Base-by-base conservation (phyloP, 2,113 vertebrate species). In the Antennarius striatus region DNA sequence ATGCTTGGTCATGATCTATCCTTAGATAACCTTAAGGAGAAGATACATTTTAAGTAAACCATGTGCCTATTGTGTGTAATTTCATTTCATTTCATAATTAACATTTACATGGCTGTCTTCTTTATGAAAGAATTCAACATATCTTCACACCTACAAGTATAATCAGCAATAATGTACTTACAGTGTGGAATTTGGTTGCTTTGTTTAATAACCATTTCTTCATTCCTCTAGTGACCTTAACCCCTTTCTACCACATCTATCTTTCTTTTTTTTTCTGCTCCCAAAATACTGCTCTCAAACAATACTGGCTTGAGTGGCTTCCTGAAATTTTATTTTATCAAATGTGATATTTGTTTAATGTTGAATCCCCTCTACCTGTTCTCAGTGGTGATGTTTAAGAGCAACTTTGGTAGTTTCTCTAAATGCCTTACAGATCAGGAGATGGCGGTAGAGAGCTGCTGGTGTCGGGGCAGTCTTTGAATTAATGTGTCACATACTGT, bases 391-490 rank as follows among this genome's bases (percentile, higher is more conserved):
- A 32, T 16, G 28, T 9, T 17, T 28, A 3, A 15, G 59, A 9
- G 49, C 28, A 40, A 57, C 53, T 58, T 29, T 28, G 17, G 42
- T 16, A 0, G 28, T 32, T 55, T 70, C 11, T 63, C 63, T 46
- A 15, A 7, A n/a, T 6, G 5, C 36, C 17, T 17, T 36, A 2
- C 3, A 0, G 2, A 55, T 77, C 88, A 86, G 75, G 82, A 90
- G 88, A 90, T 85, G 88, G 86, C 65, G 84, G 46, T 82, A 75
- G 48, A 81, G 77, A 84, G 84, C 84, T 85, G 48, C 61, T 55
- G 28, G 17, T 62, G 46, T 6, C 14, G 22, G 36, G 29, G 32
- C 0, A 1, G 43, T 10, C 4, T 45, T 36, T 0, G 30, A 7
- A 6, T 51, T 56, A 39, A 52, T 68, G 70, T 32, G 58, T 46